phyloP scores from a whole-genome alignment of 2,113 vertebrate species.

The Tursiops truncatus region DNA sequence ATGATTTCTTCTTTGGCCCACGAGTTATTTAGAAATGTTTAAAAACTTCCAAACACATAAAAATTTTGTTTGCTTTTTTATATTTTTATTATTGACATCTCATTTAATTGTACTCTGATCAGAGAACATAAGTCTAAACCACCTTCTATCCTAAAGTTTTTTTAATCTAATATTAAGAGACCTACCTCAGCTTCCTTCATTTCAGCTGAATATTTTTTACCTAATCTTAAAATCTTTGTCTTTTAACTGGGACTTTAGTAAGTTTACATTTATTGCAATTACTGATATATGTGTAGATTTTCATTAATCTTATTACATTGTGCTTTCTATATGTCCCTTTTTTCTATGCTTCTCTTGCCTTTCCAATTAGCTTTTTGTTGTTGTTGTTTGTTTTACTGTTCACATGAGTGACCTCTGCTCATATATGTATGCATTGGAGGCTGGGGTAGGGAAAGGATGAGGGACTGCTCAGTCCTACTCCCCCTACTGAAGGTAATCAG shows the following conservation, averaged over 20 bases:
- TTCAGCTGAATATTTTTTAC: not conserved
- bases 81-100: not conserved
- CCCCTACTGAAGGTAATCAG: not conserved
- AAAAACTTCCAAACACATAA: slow-evolving; percentile 6
- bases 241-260: slow-evolving; percentile 27
- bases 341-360: not conserved
- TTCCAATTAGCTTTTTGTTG: not conserved
- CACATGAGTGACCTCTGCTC: not conserved
- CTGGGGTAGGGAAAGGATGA: not conserved
- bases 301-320: not conserved
- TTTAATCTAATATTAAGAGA: not conserved
- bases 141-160: slow-evolving; percentile 4
- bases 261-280: not conserved
- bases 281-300: not conserved
- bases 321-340: not conserved
- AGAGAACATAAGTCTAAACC: not conserved
- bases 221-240: not conserved
- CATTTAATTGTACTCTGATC: not conserved
- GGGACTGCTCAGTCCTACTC: not conserved
- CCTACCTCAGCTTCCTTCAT: not conserved
- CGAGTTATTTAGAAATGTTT: slow-evolving; percentile 18
- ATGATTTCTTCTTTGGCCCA: slow-evolving; percentile 1
- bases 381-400: not conserved
- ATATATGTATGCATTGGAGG: not conserved
- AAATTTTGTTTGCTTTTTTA: not conserved